These are phyloP conservation scores for Octopus bimaculoides DNA, from an alignment of 1,140 invertebrate genomes.

Conservation along the genomic window DNA sequence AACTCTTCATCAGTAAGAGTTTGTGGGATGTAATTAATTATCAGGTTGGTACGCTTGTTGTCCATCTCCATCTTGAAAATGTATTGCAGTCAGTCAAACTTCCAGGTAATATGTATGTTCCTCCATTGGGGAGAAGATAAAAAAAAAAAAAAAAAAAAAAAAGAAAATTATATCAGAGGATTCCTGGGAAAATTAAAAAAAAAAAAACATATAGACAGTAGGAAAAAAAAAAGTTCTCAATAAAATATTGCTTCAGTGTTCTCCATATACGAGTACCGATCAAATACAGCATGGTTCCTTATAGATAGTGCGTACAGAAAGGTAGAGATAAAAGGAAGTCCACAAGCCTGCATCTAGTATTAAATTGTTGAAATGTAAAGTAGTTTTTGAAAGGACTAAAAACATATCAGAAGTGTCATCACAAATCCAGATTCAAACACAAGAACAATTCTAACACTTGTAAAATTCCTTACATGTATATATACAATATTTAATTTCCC, in stretches of 20 bases:
- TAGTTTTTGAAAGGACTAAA: too few species aligned
- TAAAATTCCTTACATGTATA: too few species aligned
- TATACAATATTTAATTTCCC: too few species aligned
- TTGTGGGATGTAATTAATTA: slow-evolving; percentile 92
- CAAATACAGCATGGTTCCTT: neutral
- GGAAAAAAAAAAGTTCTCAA: neutral
- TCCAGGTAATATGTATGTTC: slow-evolving; percentile 8
- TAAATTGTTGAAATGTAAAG: slow-evolving; percentile 10
- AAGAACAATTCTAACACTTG: too few species aligned
- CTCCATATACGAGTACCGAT: neutral
- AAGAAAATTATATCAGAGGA: slow-evolving; percentile 13
- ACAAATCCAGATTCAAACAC: too few species aligned
- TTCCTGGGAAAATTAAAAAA: neutral
- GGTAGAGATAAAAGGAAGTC: neutral
- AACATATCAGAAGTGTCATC: too few species aligned
- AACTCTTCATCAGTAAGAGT: slow-evolving; percentile 86
- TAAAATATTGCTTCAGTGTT: slow-evolving; percentile 7
- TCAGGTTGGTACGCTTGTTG: slow-evolving; percentile 70
- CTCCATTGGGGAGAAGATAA: slow-evolving; percentile 11
- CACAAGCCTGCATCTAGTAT: neutral
- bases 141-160: slow-evolving; percentile 12
- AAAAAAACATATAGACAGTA: neutral
- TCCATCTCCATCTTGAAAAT: slow-evolving; percentile 19
- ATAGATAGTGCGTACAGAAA: neutral
- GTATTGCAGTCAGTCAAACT: neutral